Evolutionary conservation across 2,113 vertebrate genomes (phyloP), one percentile per base, ranked within the genome.

Genomic region (Trichechus manatus): DNA sequence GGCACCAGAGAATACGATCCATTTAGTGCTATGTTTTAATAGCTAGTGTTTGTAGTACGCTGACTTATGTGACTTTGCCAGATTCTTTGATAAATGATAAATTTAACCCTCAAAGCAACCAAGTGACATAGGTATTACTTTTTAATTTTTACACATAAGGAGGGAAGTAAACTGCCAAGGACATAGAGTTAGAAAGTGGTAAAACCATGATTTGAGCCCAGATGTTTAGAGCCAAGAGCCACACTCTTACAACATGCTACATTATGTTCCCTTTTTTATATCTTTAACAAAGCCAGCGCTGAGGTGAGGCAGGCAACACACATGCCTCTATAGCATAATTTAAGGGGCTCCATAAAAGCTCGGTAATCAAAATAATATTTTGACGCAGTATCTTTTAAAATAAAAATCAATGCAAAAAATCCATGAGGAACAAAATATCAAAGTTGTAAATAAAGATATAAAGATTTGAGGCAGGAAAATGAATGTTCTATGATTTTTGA

Each of bases 341-440:
- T 36, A 86, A 79, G 31, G 10, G 5, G 25, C 8, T 22, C 20
- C 42, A 82, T n/a, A 94, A 96, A n/a, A 59, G 42, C 2, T 68
- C 56, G 72, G 5, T 9, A 72, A 33, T 64, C 27, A 78, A 89
- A 59, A 81, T 75, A 5, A 82, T 78, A 94, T 68, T 47, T 81
- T 88, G 68, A 91, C 5, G 23, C 66, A 87, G 17, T 80, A 81
- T 70, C 31, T 72, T 39, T 5, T 20, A 61, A 80, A 44, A 84
- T 74, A 78, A 79, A 25, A 39, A 79, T 66, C 50, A 74, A 63
- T 88, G 0, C 20, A 72, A 85, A 96, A 95, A 87, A 91, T 80
- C 0, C 8, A 53, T 15, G 3, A 79, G 47, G 22, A 93, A 63
- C 63, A 91, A 96, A 91, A 63, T 63, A 77, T n/a, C 23, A 89